Percentiles rank a stretch among this genome's conserved stretches.
These are phyloP conservation scores for Sarcophaga peregrina DNA, from an alignment of 1,140 invertebrate genomes.

Conservation along the genomic window DNA sequence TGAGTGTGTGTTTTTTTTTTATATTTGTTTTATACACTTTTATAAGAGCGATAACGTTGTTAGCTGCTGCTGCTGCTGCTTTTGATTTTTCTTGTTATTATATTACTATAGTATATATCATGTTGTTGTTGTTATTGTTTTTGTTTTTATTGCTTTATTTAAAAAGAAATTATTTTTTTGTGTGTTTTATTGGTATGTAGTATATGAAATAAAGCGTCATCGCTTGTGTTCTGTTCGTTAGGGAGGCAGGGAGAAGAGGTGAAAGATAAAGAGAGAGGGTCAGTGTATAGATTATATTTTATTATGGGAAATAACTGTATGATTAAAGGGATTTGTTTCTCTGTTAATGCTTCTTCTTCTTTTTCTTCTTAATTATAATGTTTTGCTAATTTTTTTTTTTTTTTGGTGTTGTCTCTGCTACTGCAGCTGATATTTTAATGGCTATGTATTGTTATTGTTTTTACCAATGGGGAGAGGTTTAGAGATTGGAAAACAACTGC, in stretches of 20 bases:
- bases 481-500: too few relatives aligned
- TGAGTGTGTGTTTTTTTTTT: too few relatives aligned
- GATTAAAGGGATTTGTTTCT: not conserved
- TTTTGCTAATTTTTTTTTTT: not conserved
- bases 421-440: not conserved
- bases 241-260: too few relatives aligned
- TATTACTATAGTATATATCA: too few relatives aligned
- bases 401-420: not conserved
- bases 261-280: not conserved
- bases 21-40: not conserved
- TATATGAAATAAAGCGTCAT: not conserved
- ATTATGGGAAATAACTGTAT: too few relatives aligned
- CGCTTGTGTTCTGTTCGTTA: too few relatives aligned
- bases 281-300: conserved; percentile 11
- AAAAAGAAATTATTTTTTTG: not conserved
- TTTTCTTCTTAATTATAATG: too few relatives aligned
- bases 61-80: not conserved
- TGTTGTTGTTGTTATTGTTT: not conserved
- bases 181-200: not conserved
- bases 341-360: not conserved
- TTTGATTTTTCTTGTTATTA: too few relatives aligned
- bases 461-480: not conserved
- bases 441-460: not conserved
- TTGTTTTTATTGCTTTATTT: conserved; percentile 18
- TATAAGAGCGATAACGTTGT: conserved; percentile 21